Base-by-base conservation (phyloP, 1,140 invertebrate genomes). In the Diorhabda sublineata region DNA sequence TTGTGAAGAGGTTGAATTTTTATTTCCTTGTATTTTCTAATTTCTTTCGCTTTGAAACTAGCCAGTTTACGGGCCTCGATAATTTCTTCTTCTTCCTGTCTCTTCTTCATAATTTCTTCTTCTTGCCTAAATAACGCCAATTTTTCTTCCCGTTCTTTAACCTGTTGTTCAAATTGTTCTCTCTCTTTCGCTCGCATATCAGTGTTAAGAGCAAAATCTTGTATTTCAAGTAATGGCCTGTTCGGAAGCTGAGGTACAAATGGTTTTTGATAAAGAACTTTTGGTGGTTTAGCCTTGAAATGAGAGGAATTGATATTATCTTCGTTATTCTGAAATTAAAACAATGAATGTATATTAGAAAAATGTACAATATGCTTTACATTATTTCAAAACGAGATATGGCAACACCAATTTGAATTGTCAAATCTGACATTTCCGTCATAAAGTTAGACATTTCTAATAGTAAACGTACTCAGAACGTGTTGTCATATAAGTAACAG, bases 241-340 rank as follows among this genome's bases (percentile, higher is more conserved):
- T 71, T 64, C 8, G 58, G 5, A 65, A 72, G 80, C 61, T 80
- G 77, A 4, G 85, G 84, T 56, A 82, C 74, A 77, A 86, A 87
- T 4, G 86, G 85, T 67, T 83, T 78, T 69, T 83, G 81, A n/a
- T 82, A 71, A 2, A 85, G 68, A 11, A 86, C 83, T 4, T 68
- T 75, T n/a, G 82, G 74, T 5, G 82, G 81, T 61, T 79, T 75
- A 3, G 86, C 85, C 71, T 82, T 82, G 74, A 87, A 87, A 78
- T 71, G 64, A 41, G 44, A 43, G 8, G 44, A 8, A 8, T 52
- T 62, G 3, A 61, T 44, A 45, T 42, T 70, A 43, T 70, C 70
- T 43, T 69, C 58, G 8, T 67, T 58, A 47, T 72, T 70, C 72
- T 73, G 64, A 9, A 73, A 59, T 26, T 26, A 26, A 26, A 26